These are phyloP conservation scores for Oxytorus armatus DNA, from an alignment of 2,888 invertebrate genomes.

Conservation along the genomic window DNA sequence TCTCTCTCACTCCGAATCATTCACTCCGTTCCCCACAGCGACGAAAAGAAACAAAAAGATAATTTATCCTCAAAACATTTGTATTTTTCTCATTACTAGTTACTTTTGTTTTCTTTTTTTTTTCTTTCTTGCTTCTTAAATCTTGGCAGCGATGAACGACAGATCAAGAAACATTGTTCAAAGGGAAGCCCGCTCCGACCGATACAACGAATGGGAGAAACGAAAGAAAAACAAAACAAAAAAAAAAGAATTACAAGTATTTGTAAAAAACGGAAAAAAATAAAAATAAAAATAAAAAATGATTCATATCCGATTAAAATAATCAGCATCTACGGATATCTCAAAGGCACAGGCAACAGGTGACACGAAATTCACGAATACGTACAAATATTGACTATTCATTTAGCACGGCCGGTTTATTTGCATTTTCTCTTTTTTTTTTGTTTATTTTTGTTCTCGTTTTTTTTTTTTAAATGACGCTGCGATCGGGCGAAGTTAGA, in stretches of 20 bases:
- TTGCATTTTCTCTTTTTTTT: slow-evolving; percentile 14
- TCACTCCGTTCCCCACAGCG: slow-evolving; percentile 55
- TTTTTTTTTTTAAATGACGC: slow-evolving; percentile 1
- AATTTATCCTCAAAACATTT: slow-evolving; percentile 49
- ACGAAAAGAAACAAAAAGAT: too few species aligned
- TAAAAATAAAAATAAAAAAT: slow-evolving; percentile 39
- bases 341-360: slow-evolving; percentile 82
- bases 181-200: slow-evolving; percentile 79
- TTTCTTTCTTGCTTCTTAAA: slow-evolving; percentile 17
- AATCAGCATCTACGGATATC: slow-evolving; percentile 72
- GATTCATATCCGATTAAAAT: slow-evolving; percentile 65
- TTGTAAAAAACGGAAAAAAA: slow-evolving; percentile 47
- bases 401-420: slow-evolving; percentile 67
- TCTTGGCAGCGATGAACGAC: slow-evolving; percentile 81
- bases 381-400: slow-evolving; percentile 75
- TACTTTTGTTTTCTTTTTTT: slow-evolving; percentile 21
- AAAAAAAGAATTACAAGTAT: slow-evolving; percentile 44
- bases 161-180: slow-evolving; percentile 75
- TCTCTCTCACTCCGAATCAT: slow-evolving; percentile 51
- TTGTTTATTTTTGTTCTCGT: slow-evolving; percentile 3
- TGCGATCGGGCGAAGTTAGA: slow-evolving; percentile 21
- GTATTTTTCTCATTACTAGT: slow-evolving; percentile 6
- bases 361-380: slow-evolving; percentile 75
- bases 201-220: slow-evolving; percentile 73
- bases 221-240: slow-evolving; percentile 65